A percentile compares a stretch with the other conserved stretches of the same genome.
Conservation (phyloP, 1,140 invertebrate genomes). For the Apocrypta bakeri region DNA sequence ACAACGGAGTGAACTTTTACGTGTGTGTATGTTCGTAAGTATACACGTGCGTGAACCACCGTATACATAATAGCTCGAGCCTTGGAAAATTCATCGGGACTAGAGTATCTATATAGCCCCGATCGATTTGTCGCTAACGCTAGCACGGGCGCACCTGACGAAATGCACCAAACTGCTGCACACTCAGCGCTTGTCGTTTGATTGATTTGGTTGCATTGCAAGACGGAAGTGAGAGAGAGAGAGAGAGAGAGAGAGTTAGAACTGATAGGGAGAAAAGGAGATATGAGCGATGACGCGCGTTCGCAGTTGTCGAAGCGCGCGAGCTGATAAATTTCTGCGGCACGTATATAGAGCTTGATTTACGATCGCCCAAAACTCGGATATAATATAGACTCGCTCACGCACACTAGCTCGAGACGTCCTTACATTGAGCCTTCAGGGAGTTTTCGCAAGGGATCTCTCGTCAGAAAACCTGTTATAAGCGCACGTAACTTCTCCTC, state of each 20-base stretch:
- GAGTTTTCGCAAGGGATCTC: slow-evolving; percentile 45
- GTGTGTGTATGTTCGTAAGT: no score
- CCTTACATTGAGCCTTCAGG: slow-evolving; percentile 43
- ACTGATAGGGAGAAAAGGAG: slow-evolving; percentile 11
- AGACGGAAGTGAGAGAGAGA: slow-evolving; percentile 34
- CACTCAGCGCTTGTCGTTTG: slow-evolving; percentile 42
- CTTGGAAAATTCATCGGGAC: not conserved
- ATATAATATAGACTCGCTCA: not conserved
- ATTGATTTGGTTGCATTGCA: slow-evolving; percentile 41
- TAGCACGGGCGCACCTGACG: not conserved
- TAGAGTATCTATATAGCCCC: no score
- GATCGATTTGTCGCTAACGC: slow-evolving; percentile 11
- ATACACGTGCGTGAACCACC: not conserved
- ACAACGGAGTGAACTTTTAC: no score
- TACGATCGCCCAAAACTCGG: slow-evolving; percentile 31
- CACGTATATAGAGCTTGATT: slow-evolving; percentile 39
- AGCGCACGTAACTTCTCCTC: slow-evolving; percentile 10
- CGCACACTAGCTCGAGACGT: not conserved
- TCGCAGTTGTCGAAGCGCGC: slow-evolving; percentile 46
- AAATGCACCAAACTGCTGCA: not conserved
- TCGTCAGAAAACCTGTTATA: slow-evolving; percentile 44
- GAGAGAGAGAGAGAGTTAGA: slow-evolving; percentile 32
- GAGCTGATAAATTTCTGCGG: slow-evolving; percentile 48
- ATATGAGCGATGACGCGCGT: slow-evolving; percentile 46
- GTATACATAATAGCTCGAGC: not conserved